These are phyloP conservation scores for Ormyrus thymus DNA, from an alignment of 2,888 invertebrate species.

Conservation along the genomic window DNA sequence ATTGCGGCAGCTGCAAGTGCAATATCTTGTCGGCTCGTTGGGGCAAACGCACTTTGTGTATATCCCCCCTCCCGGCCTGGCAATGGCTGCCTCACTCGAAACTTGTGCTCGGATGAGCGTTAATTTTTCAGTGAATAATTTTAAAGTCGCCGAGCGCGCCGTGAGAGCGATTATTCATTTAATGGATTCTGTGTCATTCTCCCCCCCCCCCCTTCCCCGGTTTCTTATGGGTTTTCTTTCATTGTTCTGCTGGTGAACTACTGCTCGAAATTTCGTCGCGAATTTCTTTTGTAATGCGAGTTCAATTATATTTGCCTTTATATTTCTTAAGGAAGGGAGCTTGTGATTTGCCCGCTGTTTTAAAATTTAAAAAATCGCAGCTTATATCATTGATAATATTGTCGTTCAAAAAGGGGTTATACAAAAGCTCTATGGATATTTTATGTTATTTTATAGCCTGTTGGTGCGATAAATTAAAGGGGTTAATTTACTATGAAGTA, in stretches of 20 bases:
- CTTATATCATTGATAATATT: no score
- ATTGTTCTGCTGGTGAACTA: not conserved
- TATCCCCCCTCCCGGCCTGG: not conserved
- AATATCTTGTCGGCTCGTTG: not conserved
- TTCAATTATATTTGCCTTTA: no score
- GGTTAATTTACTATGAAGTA: no score
- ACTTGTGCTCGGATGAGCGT: constrained; percentile 20
- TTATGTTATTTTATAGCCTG: no score
- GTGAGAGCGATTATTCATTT: constrained; percentile 6
- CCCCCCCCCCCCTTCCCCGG: no score
- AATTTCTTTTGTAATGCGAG: not conserved
- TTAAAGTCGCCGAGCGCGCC: not conserved
- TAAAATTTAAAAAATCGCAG: no score
- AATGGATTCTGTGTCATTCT: not conserved
- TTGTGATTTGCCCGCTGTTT: no score
- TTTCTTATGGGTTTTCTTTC: not conserved
- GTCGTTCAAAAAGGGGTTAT: no score
- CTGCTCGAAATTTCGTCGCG: not conserved
- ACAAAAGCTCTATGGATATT: no score
- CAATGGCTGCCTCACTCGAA: not conserved
- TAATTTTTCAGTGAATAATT: constrained; percentile 21
- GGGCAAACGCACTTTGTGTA: not conserved
- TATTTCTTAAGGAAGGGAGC: no score
- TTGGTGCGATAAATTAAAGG: no score
- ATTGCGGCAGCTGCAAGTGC: constrained; percentile 12